These are phyloP conservation scores for Phoenicopterus ruber DNA, from an alignment of 2,113 vertebrate species.

Conservation along the genomic window DNA sequence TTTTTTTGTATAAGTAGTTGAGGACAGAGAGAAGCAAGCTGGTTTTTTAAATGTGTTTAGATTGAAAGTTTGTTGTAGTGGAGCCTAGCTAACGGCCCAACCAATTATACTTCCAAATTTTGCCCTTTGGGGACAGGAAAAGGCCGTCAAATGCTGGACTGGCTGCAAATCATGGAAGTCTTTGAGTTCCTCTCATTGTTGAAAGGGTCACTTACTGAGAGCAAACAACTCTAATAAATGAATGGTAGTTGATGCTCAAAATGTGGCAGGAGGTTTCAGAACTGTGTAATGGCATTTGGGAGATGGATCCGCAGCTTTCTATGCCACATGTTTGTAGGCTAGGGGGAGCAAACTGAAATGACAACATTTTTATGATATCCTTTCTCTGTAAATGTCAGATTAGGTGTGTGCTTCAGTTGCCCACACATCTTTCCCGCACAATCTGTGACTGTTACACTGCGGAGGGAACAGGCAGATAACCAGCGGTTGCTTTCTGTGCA, in stretches of 20 bases:
- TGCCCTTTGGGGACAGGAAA: neutral
- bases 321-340: fast-evolving
- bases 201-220: neutral
- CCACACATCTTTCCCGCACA: neutral
- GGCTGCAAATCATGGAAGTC: neutral
- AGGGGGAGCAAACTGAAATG: neutral
- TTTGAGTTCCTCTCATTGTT: neutral
- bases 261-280: neutral
- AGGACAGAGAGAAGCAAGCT: neutral
- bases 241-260: neutral
- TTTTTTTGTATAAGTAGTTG: neutral
- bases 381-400: neutral
- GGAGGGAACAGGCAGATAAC: neutral
- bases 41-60: neutral
- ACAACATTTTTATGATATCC: neutral
- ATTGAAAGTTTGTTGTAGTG: neutral
- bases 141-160: neutral
- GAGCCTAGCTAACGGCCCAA: neutral
- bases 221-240: neutral
- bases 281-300: neutral
- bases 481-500: neutral
- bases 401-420: neutral
- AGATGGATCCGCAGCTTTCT: neutral
- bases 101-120: slow-evolving; percentile 2
- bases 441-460: neutral